These are phyloP conservation scores for Ernsta delagoae DNA, from an alignment of 2,888 invertebrate species.

Conservation along the genomic window DNA sequence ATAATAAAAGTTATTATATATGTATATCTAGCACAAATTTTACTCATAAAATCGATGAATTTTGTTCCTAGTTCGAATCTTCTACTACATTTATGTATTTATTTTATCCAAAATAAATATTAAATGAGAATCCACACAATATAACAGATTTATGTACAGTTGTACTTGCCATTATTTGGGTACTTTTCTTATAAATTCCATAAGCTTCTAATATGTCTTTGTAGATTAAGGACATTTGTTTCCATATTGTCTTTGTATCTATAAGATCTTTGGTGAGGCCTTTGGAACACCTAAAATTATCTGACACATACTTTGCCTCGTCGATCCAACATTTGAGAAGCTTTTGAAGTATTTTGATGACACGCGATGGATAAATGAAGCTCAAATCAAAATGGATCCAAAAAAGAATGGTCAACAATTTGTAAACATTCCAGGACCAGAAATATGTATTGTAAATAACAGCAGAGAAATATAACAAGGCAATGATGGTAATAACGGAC, in stretches of 20 bases:
- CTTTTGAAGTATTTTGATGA: neutral
- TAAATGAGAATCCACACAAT: too few species aligned
- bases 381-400: slow-evolving; percentile 25
- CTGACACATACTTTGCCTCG: neutral
- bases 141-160: neutral
- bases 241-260: slow-evolving; percentile 7
- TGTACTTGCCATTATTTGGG: slow-evolving; percentile 10
- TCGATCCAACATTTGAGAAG: slow-evolving; percentile 13
- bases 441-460: neutral
- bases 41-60: too few species aligned
- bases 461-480: neutral
- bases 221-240: slow-evolving; percentile 11
- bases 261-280: neutral
- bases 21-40: too few species aligned
- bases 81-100: too few species aligned
- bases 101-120: too few species aligned
- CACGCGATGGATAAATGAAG: slow-evolving; percentile 13
- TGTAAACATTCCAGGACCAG: neutral
- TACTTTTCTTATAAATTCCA: slow-evolving; percentile 6
- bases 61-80: too few species aligned
- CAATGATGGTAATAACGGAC: neutral
- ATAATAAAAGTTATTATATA: too few species aligned
- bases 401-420: neutral
- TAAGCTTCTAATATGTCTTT: slow-evolving; percentile 16
- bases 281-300: neutral